Base-by-base conservation (phyloP, 2,888 invertebrate genomes). In the Cistogaster globosa region DNA sequence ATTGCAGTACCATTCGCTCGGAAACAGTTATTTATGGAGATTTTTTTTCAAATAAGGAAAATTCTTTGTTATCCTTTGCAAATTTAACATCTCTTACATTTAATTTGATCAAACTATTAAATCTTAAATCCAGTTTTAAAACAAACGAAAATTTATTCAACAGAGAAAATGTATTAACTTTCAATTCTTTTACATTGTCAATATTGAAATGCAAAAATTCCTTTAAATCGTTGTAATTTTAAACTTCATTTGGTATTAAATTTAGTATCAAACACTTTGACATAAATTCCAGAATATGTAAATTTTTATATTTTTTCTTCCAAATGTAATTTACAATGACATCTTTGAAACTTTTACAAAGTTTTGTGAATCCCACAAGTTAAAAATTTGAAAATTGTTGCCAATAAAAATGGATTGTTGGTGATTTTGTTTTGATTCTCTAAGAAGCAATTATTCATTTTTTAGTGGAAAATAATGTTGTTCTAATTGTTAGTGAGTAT, bases 261-360 rank as follows among this genome's bases (percentile, higher is more conserved):
- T 69, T 69, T 7, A 18, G 6, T 26, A 82, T 48, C 0, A 82
- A n/a, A 16, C 42, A 71, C 22, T 69, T 63, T 16, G 82, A 51
- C 51, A 63, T 53, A n/a, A 82, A 76, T 11, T 76, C 63, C 42
- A 82, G 22, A 3, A 82, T 22, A 26, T 71, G 38, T 16, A 82
- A 18, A 0, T 32, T 63, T n/a, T 58, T 63, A 32, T 71, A 69
- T 69, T 58, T 82, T 2, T 0, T 32, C 22, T 65, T 63, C 82
- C 82, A 82, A 6, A 76, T 71, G 36, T 38, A 36, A 32, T 58
- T 57, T 16, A 51, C 2, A 16, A 82, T 71, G 32, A 76, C 42
- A 58, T 82, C 3, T 38, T 51, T 36, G 38, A 82, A 82, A 1
- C 20, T 38, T 26, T 18, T 32, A n/a, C 51, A 60, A n/a, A 74